Evolutionary conservation across 30 jellyfish, hydroid and myxozoan genomes (phyloP).

Genomic region (Sanderia malayensis): DNA sequence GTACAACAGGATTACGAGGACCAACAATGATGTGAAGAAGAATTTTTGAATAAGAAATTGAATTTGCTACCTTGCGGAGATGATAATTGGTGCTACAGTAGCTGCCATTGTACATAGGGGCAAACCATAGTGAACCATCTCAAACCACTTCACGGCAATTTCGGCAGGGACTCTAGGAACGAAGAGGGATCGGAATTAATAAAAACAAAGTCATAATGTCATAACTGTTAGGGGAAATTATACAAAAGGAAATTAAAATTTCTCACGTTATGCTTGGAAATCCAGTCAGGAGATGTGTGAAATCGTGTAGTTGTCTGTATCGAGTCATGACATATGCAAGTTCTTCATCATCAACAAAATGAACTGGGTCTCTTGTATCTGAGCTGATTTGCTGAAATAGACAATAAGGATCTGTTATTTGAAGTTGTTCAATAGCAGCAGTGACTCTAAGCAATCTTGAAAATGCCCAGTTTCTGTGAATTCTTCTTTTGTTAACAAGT

Average conservation of each 20-base stretch:
- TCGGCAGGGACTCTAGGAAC: constrained; percentile 82
- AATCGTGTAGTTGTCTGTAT: constrained; percentile 94
- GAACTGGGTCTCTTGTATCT: constrained; percentile 85
- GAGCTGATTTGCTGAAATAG: constrained; percentile 48
- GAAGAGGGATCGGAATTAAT: background rate
- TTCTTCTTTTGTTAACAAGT: too few relatives aligned
- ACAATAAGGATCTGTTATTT: too few relatives aligned
- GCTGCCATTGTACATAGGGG: constrained; percentile 90
- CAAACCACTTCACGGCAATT: constrained; percentile 96
- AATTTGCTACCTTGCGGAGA: constrained; percentile 42
- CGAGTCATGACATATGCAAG: constrained; percentile 94
- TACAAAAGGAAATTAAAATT: too few relatives aligned
- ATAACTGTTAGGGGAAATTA: background rate
- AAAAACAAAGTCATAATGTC: background rate
- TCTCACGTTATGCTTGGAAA: constrained; percentile 73
- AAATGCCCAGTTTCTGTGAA: too few relatives aligned
- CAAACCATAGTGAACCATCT: constrained; percentile 80
- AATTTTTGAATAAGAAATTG: too few relatives aligned
- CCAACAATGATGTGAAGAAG: too few relatives aligned
- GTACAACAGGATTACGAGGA: too few relatives aligned
- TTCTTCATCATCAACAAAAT: constrained; percentile 83
- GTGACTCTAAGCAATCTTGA: too few relatives aligned
- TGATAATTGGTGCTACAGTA: constrained; percentile 78
- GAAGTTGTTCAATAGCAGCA: too few relatives aligned
- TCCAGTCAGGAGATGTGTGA: constrained; percentile 78